phyloP scores from a whole-genome alignment of 2,888 invertebrate genomes.

The Parnassius mnemosyne region DNA sequence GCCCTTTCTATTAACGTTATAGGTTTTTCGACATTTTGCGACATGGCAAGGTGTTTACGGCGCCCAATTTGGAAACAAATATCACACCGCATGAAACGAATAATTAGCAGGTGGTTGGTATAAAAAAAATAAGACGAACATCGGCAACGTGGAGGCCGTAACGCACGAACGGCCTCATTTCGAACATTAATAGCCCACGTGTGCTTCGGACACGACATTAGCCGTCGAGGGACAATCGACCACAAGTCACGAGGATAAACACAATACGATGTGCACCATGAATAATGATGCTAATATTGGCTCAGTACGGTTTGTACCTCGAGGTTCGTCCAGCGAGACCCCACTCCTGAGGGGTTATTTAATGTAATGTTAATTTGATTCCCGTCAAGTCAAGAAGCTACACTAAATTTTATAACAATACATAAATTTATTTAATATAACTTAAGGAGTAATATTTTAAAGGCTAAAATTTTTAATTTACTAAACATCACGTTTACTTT shows the following conservation, averaged over 20 bases:
- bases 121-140: constrained; percentile 32
- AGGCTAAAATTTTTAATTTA: no score
- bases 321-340: constrained; percentile 5
- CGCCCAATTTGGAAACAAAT: constrained; percentile 18
- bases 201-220: constrained; percentile 63
- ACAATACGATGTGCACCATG: constrained; percentile 55
- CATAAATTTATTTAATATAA: no score
- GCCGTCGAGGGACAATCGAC: constrained; percentile 64
- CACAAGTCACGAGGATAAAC: constrained; percentile 63
- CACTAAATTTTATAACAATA: no score
- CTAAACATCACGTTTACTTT: no score
- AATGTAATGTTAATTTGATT: constrained; percentile 12
- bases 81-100: constrained; percentile 20
- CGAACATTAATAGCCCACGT: constrained; percentile 60
- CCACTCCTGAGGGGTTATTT: constrained; percentile 16
- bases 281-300: constrained; percentile 61
- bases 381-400: neutral
- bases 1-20: constrained; percentile 6
- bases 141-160: constrained; percentile 44
- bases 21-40: constrained; percentile 6
- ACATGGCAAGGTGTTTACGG: constrained; percentile 21
- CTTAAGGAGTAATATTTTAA: no score
- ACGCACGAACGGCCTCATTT: constrained; percentile 67
- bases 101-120: constrained; percentile 41
- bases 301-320: constrained; percentile 29